A percentile compares a stretch with the other conserved stretches of the same genome.
Evolutionary conservation across 2,113 vertebrate genomes (phyloP).

Genomic region (Microtus richardsoni): DNA sequence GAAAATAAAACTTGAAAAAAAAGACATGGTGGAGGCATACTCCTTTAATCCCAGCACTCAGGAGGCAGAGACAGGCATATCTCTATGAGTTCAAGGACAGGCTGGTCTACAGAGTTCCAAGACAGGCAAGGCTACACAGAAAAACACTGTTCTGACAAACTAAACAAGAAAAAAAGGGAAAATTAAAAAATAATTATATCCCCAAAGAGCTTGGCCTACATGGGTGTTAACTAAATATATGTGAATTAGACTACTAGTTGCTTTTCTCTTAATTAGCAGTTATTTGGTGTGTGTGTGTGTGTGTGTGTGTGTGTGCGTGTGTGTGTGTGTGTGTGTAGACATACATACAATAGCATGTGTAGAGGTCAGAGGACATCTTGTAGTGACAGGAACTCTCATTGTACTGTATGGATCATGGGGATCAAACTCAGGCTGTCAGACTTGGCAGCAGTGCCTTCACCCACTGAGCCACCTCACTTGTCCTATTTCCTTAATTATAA

Average conservation of each 20-base stretch:
- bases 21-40: background rate
- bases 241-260: background rate
- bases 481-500: background rate
- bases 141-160: background rate
- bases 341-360: background rate
- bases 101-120: background rate
- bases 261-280: background rate
- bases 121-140: background rate
- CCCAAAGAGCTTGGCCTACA: background rate
- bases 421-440: background rate
- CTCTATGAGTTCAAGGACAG: background rate
- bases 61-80: background rate
- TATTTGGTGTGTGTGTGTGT: background rate
- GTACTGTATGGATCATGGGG: background rate
- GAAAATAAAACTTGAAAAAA: background rate
- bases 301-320: no score
- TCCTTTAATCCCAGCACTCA: background rate
- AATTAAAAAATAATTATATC: no score
- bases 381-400: background rate
- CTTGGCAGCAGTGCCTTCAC: background rate
- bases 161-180: background rate
- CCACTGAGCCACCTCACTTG: background rate
- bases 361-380: no score
- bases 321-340: background rate
- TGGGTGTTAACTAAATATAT: background rate